These are phyloP conservation scores for Hypsibius dujardini DNA, from an alignment of 1,140 invertebrate species.

Conservation along the genomic window DNA sequence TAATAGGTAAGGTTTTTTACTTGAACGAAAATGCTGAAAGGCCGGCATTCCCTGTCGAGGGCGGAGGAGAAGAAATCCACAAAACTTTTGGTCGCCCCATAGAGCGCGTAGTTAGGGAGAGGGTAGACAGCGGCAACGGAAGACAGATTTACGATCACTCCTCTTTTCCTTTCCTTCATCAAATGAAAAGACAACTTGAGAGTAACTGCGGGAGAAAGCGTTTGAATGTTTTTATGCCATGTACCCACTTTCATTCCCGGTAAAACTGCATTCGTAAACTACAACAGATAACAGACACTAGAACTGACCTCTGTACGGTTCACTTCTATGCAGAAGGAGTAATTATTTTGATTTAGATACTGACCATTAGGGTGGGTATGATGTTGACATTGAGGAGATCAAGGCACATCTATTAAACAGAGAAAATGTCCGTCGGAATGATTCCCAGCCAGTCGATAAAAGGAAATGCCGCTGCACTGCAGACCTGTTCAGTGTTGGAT, in stretches of 20 bases:
- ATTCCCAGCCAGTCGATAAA: not conserved
- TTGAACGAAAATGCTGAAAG: slow-evolving; percentile 49
- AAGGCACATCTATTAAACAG: not conserved
- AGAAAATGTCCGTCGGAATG: no score
- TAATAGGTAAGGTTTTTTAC: slow-evolving; percentile 23
- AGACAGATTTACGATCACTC: slow-evolving; percentile 78
- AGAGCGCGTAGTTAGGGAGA: slow-evolving; percentile 62
- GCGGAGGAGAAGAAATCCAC: slow-evolving; percentile 57
- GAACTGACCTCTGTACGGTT: no score
- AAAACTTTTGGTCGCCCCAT: slow-evolving; percentile 60
- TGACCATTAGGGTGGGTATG: not conserved
- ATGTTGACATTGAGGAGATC: not conserved
- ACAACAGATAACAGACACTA: not conserved
- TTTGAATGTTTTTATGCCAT: no score
- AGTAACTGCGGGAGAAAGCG: no score
- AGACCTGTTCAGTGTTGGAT: slow-evolving; percentile 4
- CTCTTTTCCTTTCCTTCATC: slow-evolving; percentile 65
- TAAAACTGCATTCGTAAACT: slow-evolving; percentile 63
- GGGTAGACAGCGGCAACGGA: slow-evolving; percentile 62
- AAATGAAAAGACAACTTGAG: no score
- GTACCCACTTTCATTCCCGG: slow-evolving; percentile 37
- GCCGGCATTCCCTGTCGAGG: slow-evolving; percentile 55
- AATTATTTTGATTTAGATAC: not conserved
- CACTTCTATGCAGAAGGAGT: no score
- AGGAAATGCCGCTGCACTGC: not conserved